Conservation (phyloP, 2,113 vertebrate genomes). For the Daubentonia madagascariensis region DNA sequence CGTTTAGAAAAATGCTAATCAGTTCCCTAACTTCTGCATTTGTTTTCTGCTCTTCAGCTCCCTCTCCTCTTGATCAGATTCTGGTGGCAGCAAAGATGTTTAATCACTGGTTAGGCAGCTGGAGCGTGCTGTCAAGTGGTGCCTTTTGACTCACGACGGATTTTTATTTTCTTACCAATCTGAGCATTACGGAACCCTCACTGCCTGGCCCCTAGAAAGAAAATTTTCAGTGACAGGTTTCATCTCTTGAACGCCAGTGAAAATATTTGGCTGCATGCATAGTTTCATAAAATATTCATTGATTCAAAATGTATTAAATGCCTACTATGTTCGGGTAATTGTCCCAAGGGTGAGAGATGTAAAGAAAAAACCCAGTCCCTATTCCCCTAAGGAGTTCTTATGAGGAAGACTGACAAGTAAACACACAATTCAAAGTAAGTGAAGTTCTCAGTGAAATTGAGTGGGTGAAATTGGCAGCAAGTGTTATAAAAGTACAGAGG, state of each 20-base stretch:
- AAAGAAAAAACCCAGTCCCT: neutral
- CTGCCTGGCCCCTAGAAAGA: neutral
- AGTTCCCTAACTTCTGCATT: neutral
- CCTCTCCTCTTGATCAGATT: neutral
- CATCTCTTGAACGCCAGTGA: neutral
- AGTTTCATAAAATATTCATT: neutral
- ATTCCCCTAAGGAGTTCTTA: neutral
- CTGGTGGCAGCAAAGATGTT: neutral
- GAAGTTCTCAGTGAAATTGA: neutral
- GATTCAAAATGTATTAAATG: neutral
- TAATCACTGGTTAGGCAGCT: neutral
- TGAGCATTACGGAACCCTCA: neutral
- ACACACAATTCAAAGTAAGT: neutral
- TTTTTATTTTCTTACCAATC: neutral
- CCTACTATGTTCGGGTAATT: neutral
- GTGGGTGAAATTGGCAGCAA: neutral
- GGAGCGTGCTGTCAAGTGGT: neutral
- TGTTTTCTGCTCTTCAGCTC: neutral
- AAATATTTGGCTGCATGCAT: neutral
- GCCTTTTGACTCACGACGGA: neutral
- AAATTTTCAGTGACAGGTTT: neutral
- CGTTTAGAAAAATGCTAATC: neutral
- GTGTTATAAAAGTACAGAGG: neutral
- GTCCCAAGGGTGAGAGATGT: neutral
- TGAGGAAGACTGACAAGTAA: neutral